Evolutionary conservation across 2,797 vertebrate species (phyloP).

Genomic region (Trichosurus vulpecula): DNA sequence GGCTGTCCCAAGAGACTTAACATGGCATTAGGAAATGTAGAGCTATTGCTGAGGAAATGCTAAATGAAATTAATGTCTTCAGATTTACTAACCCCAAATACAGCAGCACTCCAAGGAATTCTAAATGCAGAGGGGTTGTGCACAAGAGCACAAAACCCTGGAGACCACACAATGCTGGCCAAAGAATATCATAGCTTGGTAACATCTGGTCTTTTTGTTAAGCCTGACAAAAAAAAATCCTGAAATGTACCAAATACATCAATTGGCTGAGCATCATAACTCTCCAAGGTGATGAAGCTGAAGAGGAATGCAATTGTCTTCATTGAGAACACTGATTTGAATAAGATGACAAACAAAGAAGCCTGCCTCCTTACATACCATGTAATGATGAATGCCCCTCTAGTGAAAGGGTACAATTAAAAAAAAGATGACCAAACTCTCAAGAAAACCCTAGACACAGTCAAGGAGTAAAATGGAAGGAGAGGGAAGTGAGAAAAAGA

Average conservation of each 20-base stretch:
- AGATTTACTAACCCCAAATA: conserved; percentile 69
- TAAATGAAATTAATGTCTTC: conserved; percentile 78
- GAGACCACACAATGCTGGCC: conserved; percentile 62
- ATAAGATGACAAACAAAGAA: conserved; percentile 61
- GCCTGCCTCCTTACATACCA: conserved; percentile 49
- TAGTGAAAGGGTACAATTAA: background rate
- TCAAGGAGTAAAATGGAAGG: background rate
- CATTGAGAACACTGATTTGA: conserved; percentile 62
- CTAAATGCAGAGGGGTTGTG: conserved; percentile 43
- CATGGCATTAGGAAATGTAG: conserved; percentile 69
- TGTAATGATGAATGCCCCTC: background rate
- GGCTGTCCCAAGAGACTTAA: conserved; percentile 61
- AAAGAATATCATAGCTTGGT: conserved; percentile 59
- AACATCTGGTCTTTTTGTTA: conserved; percentile 70
- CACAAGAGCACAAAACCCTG: conserved; percentile 67
- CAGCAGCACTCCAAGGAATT: conserved; percentile 49
- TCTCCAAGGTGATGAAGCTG: conserved; percentile 48
- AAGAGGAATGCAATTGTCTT: conserved; percentile 70
- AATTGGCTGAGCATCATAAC: conserved; percentile 4
- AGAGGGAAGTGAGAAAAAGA: background rate
- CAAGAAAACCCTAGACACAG: background rate
- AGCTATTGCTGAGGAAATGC: conserved; percentile 68
- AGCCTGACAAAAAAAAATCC: conserved; percentile 50
- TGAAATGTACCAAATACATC: background rate
- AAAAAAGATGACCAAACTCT: background rate